phyloP scores from a whole-genome alignment of 2,797 vertebrate species.

The Spea hammondii region DNA sequence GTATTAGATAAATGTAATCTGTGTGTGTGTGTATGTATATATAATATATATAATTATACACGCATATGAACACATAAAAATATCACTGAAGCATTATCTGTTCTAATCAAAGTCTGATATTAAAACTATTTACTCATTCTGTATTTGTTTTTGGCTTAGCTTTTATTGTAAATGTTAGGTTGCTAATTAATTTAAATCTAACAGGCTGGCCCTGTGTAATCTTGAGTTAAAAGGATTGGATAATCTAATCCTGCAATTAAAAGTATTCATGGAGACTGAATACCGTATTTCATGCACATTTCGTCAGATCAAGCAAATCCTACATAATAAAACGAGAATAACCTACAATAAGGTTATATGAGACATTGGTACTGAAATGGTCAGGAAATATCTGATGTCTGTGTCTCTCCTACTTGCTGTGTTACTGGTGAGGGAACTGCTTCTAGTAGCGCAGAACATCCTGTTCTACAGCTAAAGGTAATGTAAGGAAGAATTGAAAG shows the following conservation, averaged over 20 bases:
- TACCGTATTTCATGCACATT: constrained; percentile 68
- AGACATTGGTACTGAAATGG: too few species aligned
- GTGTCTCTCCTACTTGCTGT: too few species aligned
- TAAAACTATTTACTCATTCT: constrained; percentile 6
- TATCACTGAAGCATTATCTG: neutral
- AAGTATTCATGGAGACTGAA: constrained; percentile 59
- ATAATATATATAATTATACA: neutral
- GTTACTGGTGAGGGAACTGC: too few species aligned
- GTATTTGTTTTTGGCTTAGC: constrained; percentile 33
- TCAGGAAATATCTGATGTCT: too few species aligned
- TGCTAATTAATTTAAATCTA: constrained; percentile 70
- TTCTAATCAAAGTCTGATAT: neutral
- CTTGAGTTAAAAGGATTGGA: constrained; percentile 56
- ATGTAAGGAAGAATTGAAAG: too few species aligned
- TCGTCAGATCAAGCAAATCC: neutral
- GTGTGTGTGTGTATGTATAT: constrained; percentile 3
- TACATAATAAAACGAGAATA: neutral
- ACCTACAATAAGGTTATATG: too few species aligned
- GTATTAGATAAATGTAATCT: constrained; percentile 11
- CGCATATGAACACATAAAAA: neutral
- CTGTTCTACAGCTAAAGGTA: too few species aligned
- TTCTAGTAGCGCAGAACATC: too few species aligned
- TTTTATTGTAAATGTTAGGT: constrained; percentile 45
- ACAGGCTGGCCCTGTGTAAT: constrained; percentile 78
- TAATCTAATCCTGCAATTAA: constrained; percentile 67